A percentile compares a stretch with the other conserved stretches of the same genome.
These are phyloP conservation scores for Tolmerus cingulatus DNA, from an alignment of 2,888 invertebrate genomes.

Conservation along the genomic window DNA sequence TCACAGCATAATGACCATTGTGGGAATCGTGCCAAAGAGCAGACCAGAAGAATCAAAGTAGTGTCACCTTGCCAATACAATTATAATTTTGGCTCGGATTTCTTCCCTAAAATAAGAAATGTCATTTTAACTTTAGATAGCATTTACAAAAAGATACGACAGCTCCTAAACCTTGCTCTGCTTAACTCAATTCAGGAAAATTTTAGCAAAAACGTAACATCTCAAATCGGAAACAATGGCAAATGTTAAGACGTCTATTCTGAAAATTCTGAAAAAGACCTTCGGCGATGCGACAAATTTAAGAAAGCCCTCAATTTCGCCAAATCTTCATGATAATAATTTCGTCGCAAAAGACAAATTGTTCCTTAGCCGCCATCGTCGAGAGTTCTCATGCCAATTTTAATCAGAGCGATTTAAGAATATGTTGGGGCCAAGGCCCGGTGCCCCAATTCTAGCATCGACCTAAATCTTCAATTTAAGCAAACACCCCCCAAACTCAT, in stretches of 20 bases:
- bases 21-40: too few species aligned
- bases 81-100: background rate
- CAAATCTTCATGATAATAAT: background rate
- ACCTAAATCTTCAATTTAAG: background rate
- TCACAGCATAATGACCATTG: too few species aligned
- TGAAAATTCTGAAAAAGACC: background rate
- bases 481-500: background rate
- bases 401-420: background rate
- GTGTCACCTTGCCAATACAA: background rate
- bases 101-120: background rate
- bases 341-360: background rate
- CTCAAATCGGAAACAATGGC: background rate
- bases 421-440: background rate
- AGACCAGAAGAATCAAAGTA: too few species aligned
- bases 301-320: background rate
- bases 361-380: background rate
- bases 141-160: background rate
- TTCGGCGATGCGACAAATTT: background rate
- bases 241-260: background rate
- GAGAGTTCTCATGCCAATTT: background rate
- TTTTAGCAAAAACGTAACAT: background rate
- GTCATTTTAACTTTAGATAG: background rate
- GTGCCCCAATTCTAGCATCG: background rate
- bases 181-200: background rate
- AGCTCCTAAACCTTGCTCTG: background rate